Percentiles rank a stretch among this genome's conserved stretches.
These are phyloP conservation scores for Heterohyrax brucei DNA, from an alignment of 2,797 vertebrate species.

Conservation along the genomic window DNA sequence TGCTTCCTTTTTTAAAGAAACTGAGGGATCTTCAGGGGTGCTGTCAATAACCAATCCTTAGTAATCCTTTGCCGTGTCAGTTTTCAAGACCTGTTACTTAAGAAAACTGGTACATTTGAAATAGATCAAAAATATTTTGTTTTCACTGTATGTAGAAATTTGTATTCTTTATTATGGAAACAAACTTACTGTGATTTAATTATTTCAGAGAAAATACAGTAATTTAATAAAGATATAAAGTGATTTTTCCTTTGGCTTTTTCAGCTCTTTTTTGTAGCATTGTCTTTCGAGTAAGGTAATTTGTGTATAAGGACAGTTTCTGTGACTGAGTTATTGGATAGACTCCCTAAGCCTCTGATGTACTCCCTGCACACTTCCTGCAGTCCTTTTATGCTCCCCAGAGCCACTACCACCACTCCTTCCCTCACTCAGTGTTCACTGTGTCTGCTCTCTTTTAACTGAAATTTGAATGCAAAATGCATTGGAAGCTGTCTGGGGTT, in stretches of 20 bases:
- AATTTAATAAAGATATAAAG: slow-evolving; percentile 35
- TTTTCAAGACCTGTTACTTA: background rate
- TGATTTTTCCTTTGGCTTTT: background rate
- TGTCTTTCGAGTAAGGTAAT: slow-evolving; percentile 45
- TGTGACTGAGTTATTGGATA: background rate
- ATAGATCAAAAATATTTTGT: background rate
- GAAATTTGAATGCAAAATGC: slow-evolving; percentile 38
- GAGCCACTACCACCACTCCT: background rate
- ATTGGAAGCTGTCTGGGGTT: slow-evolving; percentile 62
- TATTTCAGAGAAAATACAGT: slow-evolving; percentile 23
- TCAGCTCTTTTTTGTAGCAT: background rate
- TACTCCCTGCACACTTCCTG: background rate
- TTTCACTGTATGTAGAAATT: background rate
- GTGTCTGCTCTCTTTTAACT: background rate
- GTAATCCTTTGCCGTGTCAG: slow-evolving; percentile 25
- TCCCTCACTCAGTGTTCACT: background rate
- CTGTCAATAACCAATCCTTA: background rate
- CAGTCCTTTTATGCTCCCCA: background rate
- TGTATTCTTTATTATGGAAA: background rate
- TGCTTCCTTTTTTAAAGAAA: slow-evolving; percentile 61
- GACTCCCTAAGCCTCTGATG: background rate
- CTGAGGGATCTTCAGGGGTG: slow-evolving; percentile 7
- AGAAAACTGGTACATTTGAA: slow-evolving; percentile 28
- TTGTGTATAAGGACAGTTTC: slow-evolving; percentile 38
- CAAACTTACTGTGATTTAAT: slow-evolving; percentile 23